These are phyloP conservation scores for Aegotheles bennettii DNA, from an alignment of 2,113 vertebrate species.

Conservation along the genomic window DNA sequence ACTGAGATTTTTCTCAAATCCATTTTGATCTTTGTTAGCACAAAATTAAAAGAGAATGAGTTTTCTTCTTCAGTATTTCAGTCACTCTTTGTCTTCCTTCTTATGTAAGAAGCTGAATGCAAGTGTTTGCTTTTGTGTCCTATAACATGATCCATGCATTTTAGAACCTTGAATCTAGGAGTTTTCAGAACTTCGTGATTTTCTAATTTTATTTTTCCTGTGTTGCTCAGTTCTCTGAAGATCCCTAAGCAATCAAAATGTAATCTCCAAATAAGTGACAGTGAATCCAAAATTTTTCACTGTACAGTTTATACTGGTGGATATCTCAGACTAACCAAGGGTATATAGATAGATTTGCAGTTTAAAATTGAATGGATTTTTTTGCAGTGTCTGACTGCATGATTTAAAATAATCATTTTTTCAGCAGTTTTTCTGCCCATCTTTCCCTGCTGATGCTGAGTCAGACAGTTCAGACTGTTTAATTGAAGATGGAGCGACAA, in stretches of 20 bases:
- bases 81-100: not conserved
- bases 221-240: not conserved
- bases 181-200: not conserved
- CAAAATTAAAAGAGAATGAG: not conserved
- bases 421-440: not conserved
- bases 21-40: not conserved
- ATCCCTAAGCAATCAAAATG: not conserved
- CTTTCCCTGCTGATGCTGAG: not conserved
- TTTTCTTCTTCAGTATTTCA: not conserved
- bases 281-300: not conserved
- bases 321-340: not conserved
- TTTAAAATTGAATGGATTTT: not conserved
- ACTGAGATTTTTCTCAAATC: slow-evolving; percentile 32
- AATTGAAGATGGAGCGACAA: not conserved
- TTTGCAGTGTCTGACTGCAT: not conserved
- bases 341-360: not conserved
- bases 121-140: not conserved
- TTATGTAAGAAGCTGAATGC: not conserved
- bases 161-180: not conserved
- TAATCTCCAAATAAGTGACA: not conserved
- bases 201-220: not conserved
- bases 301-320: not conserved
- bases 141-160: not conserved
- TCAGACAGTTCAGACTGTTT: not conserved
- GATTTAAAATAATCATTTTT: not conserved